These are phyloP conservation scores for Zapus hudsonius DNA, from an alignment of 2,113 vertebrate species.

Conservation along the genomic window DNA sequence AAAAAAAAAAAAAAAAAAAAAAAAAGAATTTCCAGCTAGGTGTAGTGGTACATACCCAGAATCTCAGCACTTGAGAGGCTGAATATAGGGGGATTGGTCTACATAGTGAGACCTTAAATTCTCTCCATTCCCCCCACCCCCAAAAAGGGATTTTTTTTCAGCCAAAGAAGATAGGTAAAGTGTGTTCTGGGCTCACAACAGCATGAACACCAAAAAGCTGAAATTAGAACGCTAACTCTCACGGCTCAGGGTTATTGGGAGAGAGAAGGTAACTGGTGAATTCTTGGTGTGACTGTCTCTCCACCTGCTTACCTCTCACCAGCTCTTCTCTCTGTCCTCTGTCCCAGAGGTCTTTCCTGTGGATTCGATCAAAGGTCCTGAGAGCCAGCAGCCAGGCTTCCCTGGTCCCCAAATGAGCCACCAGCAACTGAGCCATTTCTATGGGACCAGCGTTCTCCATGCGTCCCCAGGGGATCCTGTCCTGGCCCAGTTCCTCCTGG, in stretches of 20 bases:
- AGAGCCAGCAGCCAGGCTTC: conserved; percentile 68
- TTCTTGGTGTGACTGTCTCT: accelerated
- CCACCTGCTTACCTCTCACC: conserved; percentile 51
- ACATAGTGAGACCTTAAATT: neutral
- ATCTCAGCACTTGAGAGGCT: too few relatives aligned
- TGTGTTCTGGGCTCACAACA: neutral
- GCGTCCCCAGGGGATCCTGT: conserved; percentile 55
- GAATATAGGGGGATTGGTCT: neutral
- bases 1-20: too few relatives aligned
- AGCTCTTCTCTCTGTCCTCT: conserved; percentile 50
- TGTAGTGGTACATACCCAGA: neutral
- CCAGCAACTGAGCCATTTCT: conserved; percentile 68
- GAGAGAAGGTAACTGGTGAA: neutral
- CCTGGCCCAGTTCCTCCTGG: neutral
- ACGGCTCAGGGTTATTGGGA: accelerated
- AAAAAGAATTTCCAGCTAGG: neutral
- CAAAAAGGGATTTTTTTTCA: neutral
- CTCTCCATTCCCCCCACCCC: too few relatives aligned
- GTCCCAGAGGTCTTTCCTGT: conserved; percentile 72
- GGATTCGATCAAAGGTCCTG: conserved; percentile 52
- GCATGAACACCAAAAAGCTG: neutral
- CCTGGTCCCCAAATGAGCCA: neutral
- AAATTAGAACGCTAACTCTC: too few relatives aligned
- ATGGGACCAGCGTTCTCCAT: conserved; percentile 23
- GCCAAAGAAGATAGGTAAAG: neutral